Evolutionary conservation across 2,113 vertebrate species (phyloP).

Genomic region (Falcunculus frontatus): DNA sequence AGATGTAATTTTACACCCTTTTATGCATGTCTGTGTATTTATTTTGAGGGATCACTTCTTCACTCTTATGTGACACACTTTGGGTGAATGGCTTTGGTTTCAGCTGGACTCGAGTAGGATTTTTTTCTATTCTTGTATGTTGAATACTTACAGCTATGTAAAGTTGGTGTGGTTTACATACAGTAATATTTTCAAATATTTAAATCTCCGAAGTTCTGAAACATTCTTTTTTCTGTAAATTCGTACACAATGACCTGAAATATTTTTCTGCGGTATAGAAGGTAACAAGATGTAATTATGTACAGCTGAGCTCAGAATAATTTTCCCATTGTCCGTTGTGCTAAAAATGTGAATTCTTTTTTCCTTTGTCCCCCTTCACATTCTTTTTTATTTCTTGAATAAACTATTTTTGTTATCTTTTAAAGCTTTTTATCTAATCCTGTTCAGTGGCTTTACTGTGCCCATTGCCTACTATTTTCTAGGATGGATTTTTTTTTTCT

Average conservation of each 20-base stretch:
- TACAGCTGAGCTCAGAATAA: not conserved
- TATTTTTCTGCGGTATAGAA: not conserved
- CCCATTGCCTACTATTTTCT: not conserved
- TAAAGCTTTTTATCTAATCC: slow-evolving; percentile 41
- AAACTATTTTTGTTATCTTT: slow-evolving; percentile 37
- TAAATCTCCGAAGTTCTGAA: not conserved
- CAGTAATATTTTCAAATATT: not conserved
- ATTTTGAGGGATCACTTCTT: not conserved
- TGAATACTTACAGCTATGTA: not conserved
- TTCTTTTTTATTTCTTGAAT: slow-evolving; percentile 33
- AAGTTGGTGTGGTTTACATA: not conserved
- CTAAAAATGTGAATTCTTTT: slow-evolving; percentile 19
- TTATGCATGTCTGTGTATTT: not conserved
- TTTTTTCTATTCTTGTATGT: not conserved
- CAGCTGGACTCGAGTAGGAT: not conserved
- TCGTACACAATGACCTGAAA: not conserved
- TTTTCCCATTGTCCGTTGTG: not conserved
- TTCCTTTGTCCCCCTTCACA: not conserved
- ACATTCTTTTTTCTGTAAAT: not conserved
- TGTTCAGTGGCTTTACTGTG: slow-evolving; percentile 23
- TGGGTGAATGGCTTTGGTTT: not conserved
- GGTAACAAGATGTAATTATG: not conserved
- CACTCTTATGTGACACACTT: rapidly evolving
- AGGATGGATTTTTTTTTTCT: not conserved
- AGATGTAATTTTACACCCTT: not conserved